These are phyloP conservation scores for Hystrix cristata DNA, from an alignment of 2,113 vertebrate species.

Conservation along the genomic window DNA sequence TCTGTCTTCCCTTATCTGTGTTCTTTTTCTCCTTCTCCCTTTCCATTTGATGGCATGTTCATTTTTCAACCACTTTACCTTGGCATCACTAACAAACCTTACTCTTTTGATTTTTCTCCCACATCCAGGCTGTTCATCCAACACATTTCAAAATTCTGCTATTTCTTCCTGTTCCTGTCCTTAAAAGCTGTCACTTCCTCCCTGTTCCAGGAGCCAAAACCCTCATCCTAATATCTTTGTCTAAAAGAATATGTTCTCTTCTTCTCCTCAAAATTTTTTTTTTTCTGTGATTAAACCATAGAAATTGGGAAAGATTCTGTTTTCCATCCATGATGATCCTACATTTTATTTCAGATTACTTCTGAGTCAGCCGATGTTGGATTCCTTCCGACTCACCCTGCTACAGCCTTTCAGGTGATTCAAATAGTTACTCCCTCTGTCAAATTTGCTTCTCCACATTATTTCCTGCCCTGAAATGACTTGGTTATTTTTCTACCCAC, in stretches of 20 bases:
- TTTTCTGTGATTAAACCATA: slow-evolving; percentile 20
- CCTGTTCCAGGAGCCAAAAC: slow-evolving; percentile 66
- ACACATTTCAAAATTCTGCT: slow-evolving; percentile 79
- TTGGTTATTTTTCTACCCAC: background rate
- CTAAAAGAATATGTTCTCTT: slow-evolving; percentile 49
- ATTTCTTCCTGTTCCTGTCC: slow-evolving; percentile 82
- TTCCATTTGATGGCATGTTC: slow-evolving; percentile 51
- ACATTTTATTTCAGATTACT: background rate
- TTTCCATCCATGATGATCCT: background rate
- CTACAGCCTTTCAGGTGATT: background rate
- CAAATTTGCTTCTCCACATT: background rate
- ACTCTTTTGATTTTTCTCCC: slow-evolving; percentile 73
- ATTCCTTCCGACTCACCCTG: background rate
- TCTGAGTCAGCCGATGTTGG: background rate
- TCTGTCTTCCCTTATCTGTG: slow-evolving; percentile 41
- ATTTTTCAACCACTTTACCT: slow-evolving; percentile 75
- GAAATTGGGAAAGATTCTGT: background rate
- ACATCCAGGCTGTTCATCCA: slow-evolving; percentile 82
- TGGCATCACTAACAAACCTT: slow-evolving; percentile 77
- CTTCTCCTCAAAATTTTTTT: background rate
- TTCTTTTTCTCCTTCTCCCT: background rate
- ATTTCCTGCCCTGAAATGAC: background rate
- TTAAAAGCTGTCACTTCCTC: slow-evolving; percentile 81
- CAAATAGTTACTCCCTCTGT: background rate
- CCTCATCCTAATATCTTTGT: slow-evolving; percentile 59